Evolutionary conservation across 2,888 invertebrate species (phyloP).

Genomic region (Leucozona laternaria): DNA sequence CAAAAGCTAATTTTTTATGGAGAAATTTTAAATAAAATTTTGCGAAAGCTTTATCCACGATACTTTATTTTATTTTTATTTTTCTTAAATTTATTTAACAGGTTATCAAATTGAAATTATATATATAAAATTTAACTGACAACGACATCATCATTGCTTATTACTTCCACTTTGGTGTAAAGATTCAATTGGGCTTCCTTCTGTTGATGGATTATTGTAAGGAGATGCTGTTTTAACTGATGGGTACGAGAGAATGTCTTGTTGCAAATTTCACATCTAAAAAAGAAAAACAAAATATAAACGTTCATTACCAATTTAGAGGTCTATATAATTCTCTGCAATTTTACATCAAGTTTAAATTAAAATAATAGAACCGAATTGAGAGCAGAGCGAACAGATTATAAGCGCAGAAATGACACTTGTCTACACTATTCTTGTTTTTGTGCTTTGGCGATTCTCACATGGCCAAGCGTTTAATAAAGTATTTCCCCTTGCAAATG

Average conservation of each 20-base stretch:
- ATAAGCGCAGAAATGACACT: too few relatives aligned
- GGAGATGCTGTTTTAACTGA: conserved; percentile 81
- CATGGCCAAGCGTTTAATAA: too few relatives aligned
- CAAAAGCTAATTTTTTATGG: conserved; percentile 58
- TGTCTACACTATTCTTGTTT: too few relatives aligned
- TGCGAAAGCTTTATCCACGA: conserved; percentile 65
- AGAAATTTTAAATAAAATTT: conserved; percentile 61
- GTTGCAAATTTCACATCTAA: conserved; percentile 81
- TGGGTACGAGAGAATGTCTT: conserved; percentile 82
- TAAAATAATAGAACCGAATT: too few relatives aligned
- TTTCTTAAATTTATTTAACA: conserved; percentile 23
- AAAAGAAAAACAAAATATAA: not conserved
- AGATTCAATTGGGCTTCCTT: conserved; percentile 75
- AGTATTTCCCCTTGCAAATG: too few relatives aligned
- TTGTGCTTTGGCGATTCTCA: too few relatives aligned
- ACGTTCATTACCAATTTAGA: not conserved
- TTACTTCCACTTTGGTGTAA: conserved; percentile 8
- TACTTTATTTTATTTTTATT: conserved; percentile 38
- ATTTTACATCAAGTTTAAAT: too few relatives aligned
- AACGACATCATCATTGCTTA: conserved; percentile 3
- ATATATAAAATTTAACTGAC: conserved; percentile 9
- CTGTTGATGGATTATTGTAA: conserved; percentile 82
- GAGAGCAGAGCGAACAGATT: too few relatives aligned
- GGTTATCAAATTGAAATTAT: not conserved
- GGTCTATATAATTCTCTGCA: not conserved